Evolutionary conservation across 2,888 invertebrate genomes (phyloP).

Genomic region (Tenthredo amoena): DNA sequence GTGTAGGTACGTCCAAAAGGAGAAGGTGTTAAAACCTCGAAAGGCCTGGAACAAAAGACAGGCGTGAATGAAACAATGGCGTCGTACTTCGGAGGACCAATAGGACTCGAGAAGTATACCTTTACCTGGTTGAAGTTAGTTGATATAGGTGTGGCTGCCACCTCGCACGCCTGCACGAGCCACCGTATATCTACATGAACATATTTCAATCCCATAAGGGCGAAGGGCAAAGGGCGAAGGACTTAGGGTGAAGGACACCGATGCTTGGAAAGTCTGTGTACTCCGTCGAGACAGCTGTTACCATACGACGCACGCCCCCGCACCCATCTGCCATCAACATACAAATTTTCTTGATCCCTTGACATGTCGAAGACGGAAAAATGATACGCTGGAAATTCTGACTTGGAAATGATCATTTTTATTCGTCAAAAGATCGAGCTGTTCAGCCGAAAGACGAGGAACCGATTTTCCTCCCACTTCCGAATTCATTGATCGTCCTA

Average conservation of each 20-base stretch:
- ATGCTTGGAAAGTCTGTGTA: not conserved
- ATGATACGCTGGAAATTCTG: not conserved
- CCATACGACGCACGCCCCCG: constrained; percentile 6
- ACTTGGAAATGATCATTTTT: not conserved
- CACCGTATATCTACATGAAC: constrained; percentile 32
- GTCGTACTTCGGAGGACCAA: constrained; percentile 66
- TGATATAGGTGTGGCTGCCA: constrained; percentile 43
- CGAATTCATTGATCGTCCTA: not conserved
- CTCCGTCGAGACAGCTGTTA: constrained; percentile 1
- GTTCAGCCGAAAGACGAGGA: not conserved
- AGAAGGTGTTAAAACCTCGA: constrained; percentile 54
- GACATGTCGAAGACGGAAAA: not conserved
- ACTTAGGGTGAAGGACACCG: not conserved
- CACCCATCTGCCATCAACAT: constrained; percentile 16
- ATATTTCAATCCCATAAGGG: constrained; percentile 44
- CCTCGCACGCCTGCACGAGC: constrained; percentile 40
- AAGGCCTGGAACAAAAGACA: constrained; percentile 65
- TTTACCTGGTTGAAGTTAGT: constrained; percentile 28
- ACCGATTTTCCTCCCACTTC: not conserved
- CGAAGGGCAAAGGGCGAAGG: constrained; percentile 32
- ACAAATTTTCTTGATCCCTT: not conserved
- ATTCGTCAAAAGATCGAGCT: not conserved
- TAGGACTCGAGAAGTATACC: constrained; percentile 54
- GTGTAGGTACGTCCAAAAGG: not conserved
- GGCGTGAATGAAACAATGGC: constrained; percentile 71